phyloP scores from a whole-genome alignment of 1,140 invertebrate species.

The Meloidogyne chitwoodi region DNA sequence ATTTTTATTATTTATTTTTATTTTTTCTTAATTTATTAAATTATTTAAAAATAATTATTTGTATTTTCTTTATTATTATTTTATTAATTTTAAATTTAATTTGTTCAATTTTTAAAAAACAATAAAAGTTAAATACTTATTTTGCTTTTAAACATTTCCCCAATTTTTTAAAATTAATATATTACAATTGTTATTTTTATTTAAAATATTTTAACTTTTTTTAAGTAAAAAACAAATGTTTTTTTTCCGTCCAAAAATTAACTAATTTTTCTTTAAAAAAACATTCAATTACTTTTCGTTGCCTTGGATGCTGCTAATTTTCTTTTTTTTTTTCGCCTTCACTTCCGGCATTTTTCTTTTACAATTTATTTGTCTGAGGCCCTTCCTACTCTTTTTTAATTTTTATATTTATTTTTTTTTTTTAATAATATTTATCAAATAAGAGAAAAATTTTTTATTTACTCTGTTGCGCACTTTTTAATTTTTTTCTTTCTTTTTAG shows the following conservation, averaged over 20 bases:
- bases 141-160: too few relatives aligned
- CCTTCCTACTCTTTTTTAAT: neutral
- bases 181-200: too few relatives aligned
- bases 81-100: too few relatives aligned
- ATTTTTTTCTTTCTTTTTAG: too few relatives aligned
- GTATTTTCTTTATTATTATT: too few relatives aligned
- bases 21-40: neutral
- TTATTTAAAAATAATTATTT: too few relatives aligned
- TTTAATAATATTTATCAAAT: neutral
- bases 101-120: too few relatives aligned
- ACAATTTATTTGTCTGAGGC: neutral
- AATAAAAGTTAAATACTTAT: too few relatives aligned
- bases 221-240: neutral
- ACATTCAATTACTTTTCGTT: neutral
- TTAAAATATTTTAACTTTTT: neutral
- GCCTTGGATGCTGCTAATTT: neutral
- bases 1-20: neutral
- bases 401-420: neutral
- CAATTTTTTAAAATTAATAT: too few relatives aligned
- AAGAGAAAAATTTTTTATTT: neutral
- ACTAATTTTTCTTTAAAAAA: neutral
- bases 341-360: neutral
- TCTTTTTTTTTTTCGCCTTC: neutral
- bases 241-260: neutral
- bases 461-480: neutral